phyloP scores from a whole-genome alignment of 2,797 vertebrate genomes.

The Ptychadena robeensis region DNA sequence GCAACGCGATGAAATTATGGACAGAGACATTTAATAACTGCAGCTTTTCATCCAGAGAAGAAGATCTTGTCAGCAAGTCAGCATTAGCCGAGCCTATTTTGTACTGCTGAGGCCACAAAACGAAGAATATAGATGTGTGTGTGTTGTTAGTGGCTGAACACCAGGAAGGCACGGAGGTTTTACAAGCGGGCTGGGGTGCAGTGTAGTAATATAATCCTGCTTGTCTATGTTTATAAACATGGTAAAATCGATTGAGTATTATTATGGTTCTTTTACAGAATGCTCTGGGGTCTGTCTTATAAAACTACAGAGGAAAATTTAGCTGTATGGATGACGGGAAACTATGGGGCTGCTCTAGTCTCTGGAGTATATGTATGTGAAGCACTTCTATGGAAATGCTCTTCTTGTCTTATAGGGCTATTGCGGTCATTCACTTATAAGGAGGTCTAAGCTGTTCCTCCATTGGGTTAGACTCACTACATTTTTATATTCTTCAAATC shows the following conservation, averaged over 20 bases:
- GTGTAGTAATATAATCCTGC: conserved; percentile 35
- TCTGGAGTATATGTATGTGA: background rate
- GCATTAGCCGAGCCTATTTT: conserved; percentile 4
- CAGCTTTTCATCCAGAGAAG: conserved; percentile 21
- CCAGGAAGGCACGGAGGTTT: conserved; percentile 15
- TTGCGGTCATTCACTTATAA: background rate
- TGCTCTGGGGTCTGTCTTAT: background rate
- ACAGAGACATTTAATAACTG: conserved; percentile 61
- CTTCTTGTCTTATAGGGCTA: background rate
- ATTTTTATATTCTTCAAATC: no score
- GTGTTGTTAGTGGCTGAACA: conserved; percentile 14
- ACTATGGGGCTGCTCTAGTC: background rate
- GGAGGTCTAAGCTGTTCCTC: background rate
- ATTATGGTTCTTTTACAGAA: conserved; percentile 7
- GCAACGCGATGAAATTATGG: conserved; percentile 48
- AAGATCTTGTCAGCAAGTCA: conserved; percentile 36
- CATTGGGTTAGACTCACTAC: background rate
- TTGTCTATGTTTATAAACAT: conserved; percentile 43
- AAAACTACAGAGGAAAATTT: background rate
- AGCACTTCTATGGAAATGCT: background rate
- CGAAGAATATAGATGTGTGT: conserved; percentile 13
- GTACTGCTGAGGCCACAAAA: conserved; percentile 45
- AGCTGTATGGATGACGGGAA: background rate
- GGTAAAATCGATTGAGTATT: conserved; percentile 39
- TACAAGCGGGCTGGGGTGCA: conserved; percentile 30